A percentile compares a stretch with the other conserved stretches of the same genome.
These are phyloP conservation scores for Ctenicera cuprea DNA, from an alignment of 2,888 invertebrate genomes.

Conservation along the genomic window DNA sequence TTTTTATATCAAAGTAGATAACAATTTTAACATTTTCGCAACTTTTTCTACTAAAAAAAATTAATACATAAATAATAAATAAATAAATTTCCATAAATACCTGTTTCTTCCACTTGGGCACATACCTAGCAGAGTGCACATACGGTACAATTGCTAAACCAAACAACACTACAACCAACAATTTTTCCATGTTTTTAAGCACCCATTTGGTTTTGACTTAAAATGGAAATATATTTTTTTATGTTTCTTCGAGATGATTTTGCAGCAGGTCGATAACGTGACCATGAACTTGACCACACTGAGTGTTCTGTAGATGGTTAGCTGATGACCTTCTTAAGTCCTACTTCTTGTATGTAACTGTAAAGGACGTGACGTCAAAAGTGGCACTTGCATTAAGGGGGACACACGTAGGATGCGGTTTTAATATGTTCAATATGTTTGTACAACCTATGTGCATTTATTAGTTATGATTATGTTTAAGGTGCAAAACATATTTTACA, in stretches of 20 bases:
- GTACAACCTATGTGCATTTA: too few species aligned
- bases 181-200: slow-evolving; percentile 39
- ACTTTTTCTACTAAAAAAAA: too few species aligned
- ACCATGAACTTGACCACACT: slow-evolving; percentile 69
- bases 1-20: too few species aligned
- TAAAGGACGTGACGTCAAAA: slow-evolving; percentile 52
- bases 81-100: slow-evolving; percentile 69
- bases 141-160: slow-evolving; percentile 49
- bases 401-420: not conserved
- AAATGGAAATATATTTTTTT: slow-evolving; percentile 2
- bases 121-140: slow-evolving; percentile 74
- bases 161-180: slow-evolving; percentile 29
- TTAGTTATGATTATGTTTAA: too few species aligned
- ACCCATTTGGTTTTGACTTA: slow-evolving; percentile 28
- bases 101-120: slow-evolving; percentile 89
- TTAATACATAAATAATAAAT: too few species aligned
- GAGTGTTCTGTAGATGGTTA: slow-evolving; percentile 52
- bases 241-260: not conserved
- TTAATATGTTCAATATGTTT: too few species aligned
- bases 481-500: too few species aligned
- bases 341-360: slow-evolving; percentile 66
- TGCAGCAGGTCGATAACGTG: slow-evolving; percentile 46
- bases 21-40: slow-evolving; percentile 2
- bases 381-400: slow-evolving; percentile 31
- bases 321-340: slow-evolving; percentile 64